A percentile compares a stretch with the other conserved stretches of the same genome.
Conservation (phyloP, 2,113 vertebrate species). For the Peromyscus californicus region DNA sequence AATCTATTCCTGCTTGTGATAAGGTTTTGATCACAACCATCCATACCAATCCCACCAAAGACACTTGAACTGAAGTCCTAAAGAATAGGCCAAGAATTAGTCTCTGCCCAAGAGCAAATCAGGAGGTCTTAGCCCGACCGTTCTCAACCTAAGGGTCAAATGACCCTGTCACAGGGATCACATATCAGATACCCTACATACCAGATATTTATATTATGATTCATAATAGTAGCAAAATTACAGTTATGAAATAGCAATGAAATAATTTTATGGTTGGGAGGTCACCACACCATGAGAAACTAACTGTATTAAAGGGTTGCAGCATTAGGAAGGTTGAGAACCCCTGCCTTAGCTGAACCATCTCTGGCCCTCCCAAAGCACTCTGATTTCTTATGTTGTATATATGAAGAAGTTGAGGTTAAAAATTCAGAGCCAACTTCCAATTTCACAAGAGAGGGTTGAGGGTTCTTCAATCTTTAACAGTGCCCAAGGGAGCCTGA, state of each 20-base stretch:
- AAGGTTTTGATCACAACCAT: neutral
- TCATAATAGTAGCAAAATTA: neutral
- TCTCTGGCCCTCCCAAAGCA: neutral
- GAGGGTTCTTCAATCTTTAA: slow-evolving; percentile 25
- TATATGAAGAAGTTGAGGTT: slow-evolving; percentile 27
- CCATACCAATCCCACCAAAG: neutral
- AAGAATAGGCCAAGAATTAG: neutral
- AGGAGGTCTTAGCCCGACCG: neutral
- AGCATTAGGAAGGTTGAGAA: neutral
- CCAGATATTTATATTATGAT: neutral
- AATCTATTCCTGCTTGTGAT: neutral
- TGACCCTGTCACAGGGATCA: neutral
- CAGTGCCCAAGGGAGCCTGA: neutral
- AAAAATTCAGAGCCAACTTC: slow-evolving; percentile 16
- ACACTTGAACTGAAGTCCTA: neutral
- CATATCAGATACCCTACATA: neutral
- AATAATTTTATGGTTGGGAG: neutral
- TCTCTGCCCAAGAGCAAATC: neutral
- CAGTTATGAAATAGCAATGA: neutral
- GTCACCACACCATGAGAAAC: neutral
- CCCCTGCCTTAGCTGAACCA: neutral
- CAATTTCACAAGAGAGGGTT: neutral
- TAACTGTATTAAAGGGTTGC: neutral
- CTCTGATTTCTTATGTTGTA: neutral
- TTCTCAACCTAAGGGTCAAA: neutral